phyloP scores from a whole-genome alignment of 2,113 vertebrate species.

The Coracopsis vasa region DNA sequence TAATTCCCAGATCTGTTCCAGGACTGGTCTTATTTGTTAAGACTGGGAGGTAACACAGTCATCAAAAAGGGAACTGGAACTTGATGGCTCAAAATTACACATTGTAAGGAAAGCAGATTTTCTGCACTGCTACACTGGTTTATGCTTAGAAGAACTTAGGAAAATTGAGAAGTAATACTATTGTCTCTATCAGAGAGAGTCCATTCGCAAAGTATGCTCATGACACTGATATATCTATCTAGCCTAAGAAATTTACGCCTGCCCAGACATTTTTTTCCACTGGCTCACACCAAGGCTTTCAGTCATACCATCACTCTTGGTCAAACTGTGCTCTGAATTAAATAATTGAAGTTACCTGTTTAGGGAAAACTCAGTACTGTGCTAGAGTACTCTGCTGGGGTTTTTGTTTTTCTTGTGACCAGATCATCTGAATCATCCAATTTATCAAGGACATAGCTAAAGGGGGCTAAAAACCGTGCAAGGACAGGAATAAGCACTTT shows the following conservation, averaged over 20 bases:
- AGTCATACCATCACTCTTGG: neutral
- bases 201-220: neutral
- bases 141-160: neutral
- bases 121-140: neutral
- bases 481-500: neutral
- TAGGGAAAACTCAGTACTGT: neutral
- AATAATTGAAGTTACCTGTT: neutral
- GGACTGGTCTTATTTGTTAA: neutral
- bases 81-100: neutral
- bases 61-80: neutral
- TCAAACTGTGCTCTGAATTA: neutral
- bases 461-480: neutral
- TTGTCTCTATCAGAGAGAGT: neutral
- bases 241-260: neutral
- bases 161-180: neutral
- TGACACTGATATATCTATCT: too few relatives aligned
- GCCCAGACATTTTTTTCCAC: neutral
- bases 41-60: neutral
- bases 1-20: neutral
- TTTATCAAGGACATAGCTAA: neutral
- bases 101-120: neutral
- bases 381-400: rapidly evolving
- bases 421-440: neutral
- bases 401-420: neutral
- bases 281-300: neutral